Evolutionary conservation across 2,797 vertebrate genomes (phyloP), one percentile per base, ranked within the genome.

Genomic region (Distichodus sexfasciatus): DNA sequence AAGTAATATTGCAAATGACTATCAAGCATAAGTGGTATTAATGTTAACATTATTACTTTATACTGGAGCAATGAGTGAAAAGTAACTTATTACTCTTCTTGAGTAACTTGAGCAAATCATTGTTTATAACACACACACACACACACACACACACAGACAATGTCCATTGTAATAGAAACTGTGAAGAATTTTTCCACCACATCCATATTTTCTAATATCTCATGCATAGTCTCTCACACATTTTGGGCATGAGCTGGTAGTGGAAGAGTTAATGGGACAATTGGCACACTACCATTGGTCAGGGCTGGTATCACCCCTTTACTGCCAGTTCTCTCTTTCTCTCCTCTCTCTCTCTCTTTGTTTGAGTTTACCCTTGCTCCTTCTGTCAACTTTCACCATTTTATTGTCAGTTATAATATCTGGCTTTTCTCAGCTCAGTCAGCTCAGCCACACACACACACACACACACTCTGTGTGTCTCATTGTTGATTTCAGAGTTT

Each of bases 281-380:
- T 8, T 1, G 21, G 6, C 15, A 2, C 26, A 19, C 33, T 4
- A 43, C 28, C 17, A 24, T 12, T 43, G 35, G 24, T 8, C 43
- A 36, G 54, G 3, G 12, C 19, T 33, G 38, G n/a, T n/a, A n/a
- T n/a, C n/a, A n/a, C n/a, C n/a, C n/a, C n/a, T n/a, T n/a, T n/a
- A n/a, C 26, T 4, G 23, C 29, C 3, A 11, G 21, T 14, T 46
- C 15, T 12, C n/a, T 15, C n/a, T 50, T 43, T 6, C 54, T 41
- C 11, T 47, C 36, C 1, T 51, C 40, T 76, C 1, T 60, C 8
- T 66, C n/a, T 65, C 48, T 43, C 21, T 35, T 14, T n/a, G 41
- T 28, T 26, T 41, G 12, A 26, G 33, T 33, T 28, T 59, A 29
- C 11, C 40, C 31, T 58, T n/a, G 26, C 35, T 15, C 51, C 60